These are phyloP conservation scores for Flexamia atlantica DNA, from an alignment of 2,888 invertebrate species.

Conservation along the genomic window DNA sequence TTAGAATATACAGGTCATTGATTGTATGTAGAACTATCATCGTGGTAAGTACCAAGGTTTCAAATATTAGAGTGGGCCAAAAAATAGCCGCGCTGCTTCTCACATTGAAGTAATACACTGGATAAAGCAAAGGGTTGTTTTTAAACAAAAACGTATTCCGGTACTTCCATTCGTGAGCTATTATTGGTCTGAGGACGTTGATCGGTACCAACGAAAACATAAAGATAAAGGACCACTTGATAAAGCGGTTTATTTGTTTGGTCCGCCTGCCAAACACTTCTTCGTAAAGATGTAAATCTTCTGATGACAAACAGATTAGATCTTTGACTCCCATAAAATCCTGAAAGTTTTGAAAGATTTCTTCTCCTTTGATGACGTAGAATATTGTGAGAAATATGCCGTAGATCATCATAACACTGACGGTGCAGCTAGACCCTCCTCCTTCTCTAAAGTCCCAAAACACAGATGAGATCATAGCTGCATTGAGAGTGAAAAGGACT, in stretches of 20 bases:
- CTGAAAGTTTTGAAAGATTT: neutral
- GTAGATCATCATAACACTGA: conserved; percentile 7
- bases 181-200: neutral
- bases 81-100: neutral
- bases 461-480: neutral
- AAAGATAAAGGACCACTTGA: neutral
- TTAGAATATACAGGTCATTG: conserved; percentile 32
- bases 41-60: neutral
- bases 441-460: conserved; percentile 27
- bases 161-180: neutral
- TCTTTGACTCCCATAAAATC: neutral
- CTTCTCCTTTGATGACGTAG: conserved; percentile 7
- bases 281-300: neutral
- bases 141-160: neutral
- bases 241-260: neutral
- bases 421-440: neutral
- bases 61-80: neutral
- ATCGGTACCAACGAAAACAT: neutral
- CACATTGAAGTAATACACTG: conserved; percentile 23
- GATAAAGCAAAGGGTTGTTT: conserved; percentile 1
- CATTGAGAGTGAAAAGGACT: neutral
- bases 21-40: neutral
- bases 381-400: neutral
- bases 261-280: neutral
- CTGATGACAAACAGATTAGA: neutral